A percentile compares a stretch with the other conserved stretches of the same genome.
Evolutionary conservation across 2,888 invertebrate genomes (phyloP).

Genomic region (Orthosia cruda): DNA sequence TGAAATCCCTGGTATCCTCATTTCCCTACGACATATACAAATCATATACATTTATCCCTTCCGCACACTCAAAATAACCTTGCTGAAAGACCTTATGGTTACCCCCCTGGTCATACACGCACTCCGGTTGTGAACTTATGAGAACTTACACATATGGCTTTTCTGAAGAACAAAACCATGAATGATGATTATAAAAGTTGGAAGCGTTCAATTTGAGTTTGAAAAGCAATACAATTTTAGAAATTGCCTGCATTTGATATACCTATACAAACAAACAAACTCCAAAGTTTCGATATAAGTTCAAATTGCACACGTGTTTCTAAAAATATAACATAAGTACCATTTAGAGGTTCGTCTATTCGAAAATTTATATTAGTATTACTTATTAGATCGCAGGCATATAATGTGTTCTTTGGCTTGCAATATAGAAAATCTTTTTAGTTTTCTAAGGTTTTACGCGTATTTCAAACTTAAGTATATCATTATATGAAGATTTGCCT

Average conservation of each 20-base stretch:
- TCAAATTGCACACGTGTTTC: conserved; percentile 11
- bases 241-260: neutral
- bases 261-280: conserved; percentile 1
- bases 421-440: neutral
- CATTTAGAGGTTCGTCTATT: neutral
- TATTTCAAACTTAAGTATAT: no score
- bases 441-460: neutral
- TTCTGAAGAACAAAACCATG: neutral
- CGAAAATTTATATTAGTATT: neutral
- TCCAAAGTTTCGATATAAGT: neutral
- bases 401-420: neutral
- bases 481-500: no score
- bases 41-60: no score
- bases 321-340: conserved; percentile 2
- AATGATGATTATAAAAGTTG: conserved; percentile 6
- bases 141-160: no score
- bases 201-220: neutral
- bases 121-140: no score
- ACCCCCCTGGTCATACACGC: no score
- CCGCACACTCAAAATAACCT: no score
- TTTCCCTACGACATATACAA: no score
- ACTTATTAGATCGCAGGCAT: neutral
- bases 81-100: no score
- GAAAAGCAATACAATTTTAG: conserved; percentile 12
- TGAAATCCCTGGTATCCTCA: no score